A percentile compares a stretch with the other conserved stretches of the same genome.
Conservation (phyloP, 1,140 invertebrate genomes). For the Drosophila littoralis region DNA sequence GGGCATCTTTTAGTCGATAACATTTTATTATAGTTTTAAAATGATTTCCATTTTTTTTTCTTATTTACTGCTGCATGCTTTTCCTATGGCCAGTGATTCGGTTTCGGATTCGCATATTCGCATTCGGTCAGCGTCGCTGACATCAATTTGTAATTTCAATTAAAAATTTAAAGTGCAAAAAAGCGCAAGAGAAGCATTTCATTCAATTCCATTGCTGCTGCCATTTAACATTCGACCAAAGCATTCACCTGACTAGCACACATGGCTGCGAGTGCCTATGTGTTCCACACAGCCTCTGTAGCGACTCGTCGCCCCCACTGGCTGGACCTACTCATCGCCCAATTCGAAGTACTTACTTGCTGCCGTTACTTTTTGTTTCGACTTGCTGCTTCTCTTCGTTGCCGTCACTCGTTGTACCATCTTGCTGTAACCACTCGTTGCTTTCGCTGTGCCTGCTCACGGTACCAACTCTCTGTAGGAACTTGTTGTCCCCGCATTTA, state of each 20-base stretch:
- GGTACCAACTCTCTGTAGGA: no score
- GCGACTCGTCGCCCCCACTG: no score
- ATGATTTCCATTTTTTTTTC: not conserved
- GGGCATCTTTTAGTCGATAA: no score
- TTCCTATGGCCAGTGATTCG: constrained; percentile 25
- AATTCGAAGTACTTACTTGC: no score
- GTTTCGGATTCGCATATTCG: constrained; percentile 14
- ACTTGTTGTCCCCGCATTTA: no score
- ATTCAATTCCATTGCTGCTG: constrained; percentile 47
- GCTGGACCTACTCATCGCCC: no score
- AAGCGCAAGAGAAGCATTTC: constrained; percentile 34
- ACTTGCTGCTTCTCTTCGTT: not conserved
- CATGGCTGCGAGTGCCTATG: not conserved
- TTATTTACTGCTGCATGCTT: constrained; percentile 27
- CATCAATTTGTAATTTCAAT: constrained; percentile 79
- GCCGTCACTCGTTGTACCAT: no score
- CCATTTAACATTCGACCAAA: constrained; percentile 27
- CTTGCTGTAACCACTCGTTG: no score
- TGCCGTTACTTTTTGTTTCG: no score
- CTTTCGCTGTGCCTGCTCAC: no score
- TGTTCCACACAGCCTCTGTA: not conserved
- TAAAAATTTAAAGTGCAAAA: constrained; percentile 74
- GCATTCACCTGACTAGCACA: constrained; percentile 20
- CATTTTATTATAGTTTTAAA: no score
- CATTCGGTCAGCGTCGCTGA: constrained; percentile 34